phyloP scores from a whole-genome alignment of 2,113 vertebrate genomes.

The Triplophysa dalaica region DNA sequence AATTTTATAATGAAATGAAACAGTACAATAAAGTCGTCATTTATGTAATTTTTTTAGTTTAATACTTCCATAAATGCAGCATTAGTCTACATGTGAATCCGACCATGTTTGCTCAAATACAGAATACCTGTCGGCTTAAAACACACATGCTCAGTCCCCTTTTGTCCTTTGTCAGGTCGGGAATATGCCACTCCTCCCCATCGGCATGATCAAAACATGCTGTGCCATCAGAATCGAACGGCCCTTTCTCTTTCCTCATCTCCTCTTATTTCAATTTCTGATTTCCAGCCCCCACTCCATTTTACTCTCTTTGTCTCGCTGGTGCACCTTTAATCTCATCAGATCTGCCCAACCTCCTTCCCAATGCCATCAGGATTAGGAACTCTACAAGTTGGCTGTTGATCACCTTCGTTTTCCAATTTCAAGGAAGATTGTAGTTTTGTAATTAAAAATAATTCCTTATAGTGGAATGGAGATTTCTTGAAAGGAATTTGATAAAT shows the following conservation, averaged over 20 bases:
- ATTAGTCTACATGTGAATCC: not conserved
- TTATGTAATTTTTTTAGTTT: not conserved
- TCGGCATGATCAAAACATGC: conserved; percentile 71
- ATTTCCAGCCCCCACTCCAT: conserved; percentile 56
- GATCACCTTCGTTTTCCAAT: conserved; percentile 62
- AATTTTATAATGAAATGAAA: no score
- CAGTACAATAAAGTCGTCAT: not conserved
- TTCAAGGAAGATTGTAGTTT: conserved; percentile 41
- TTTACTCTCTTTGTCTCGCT: conserved; percentile 60
- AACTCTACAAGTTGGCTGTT: conserved; percentile 66
- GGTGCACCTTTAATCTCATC: conserved; percentile 54
- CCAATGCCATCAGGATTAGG: conserved; percentile 66
- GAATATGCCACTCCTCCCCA: conserved; percentile 57
- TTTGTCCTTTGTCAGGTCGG: conserved; percentile 73
- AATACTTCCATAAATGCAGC: not conserved
- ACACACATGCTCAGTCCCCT: conserved; percentile 37
- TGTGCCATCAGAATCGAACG: conserved; percentile 76
- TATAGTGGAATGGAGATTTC: not conserved
- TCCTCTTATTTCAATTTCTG: conserved; percentile 44
- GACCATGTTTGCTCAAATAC: not conserved
- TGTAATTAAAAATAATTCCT: not conserved
- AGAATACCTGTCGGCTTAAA: conserved; percentile 7
- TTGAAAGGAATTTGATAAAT: not conserved
- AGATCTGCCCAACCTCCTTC: conserved; percentile 44
- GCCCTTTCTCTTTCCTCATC: conserved; percentile 33